Evolutionary conservation across 2,888 invertebrate genomes (phyloP), one percentile per base, ranked within the genome.

Genomic region (Ophonus ardosiacus): DNA sequence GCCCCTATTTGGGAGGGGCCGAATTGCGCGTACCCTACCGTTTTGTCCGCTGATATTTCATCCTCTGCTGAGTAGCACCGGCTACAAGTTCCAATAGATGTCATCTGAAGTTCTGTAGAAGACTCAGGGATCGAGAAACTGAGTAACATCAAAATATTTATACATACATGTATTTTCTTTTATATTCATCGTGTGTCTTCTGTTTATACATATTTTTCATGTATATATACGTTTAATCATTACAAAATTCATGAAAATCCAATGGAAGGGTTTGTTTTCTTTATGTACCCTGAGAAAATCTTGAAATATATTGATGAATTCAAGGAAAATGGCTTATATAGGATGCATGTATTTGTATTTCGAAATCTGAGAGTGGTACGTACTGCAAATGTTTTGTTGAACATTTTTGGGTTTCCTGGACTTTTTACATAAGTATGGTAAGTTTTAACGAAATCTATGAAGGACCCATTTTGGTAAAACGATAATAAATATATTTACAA

Each of bases 171-270:
- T 81, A 81, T 81, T 81, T 31, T 81, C 56, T 81, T 81, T 56
- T 81, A 31, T 61, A 80, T 81, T 51, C 21, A 68, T 81, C 76
- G 76, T 84, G 78, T 84, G 84, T 31, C 31, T 57, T 74, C 85
- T 68, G 68, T 85, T 85, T 85, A 85, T 85, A 85, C 85, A 85
- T 85, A 80, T 71, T 85, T 84, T 85, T 85, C 85, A 80, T 85
- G 85, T 85, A 85, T 85, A 85, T 85, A 85, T 80, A 65, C 79
- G 84, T 78, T 84, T 84, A 79, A 79, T 80, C 79, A 85, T 85
- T 85, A 85, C 65, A 85, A 84, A 84, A 84, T 79, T 56, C 79
- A 85, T 85, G 65, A 85, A 85, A 85, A 85, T 85, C 80, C 85
- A 85, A 68, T 10, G 24, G 13, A 51, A 51, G 13, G 40, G n/a